Base-by-base conservation (phyloP, 2,113 vertebrate genomes). In the Archilochus colubris region DNA sequence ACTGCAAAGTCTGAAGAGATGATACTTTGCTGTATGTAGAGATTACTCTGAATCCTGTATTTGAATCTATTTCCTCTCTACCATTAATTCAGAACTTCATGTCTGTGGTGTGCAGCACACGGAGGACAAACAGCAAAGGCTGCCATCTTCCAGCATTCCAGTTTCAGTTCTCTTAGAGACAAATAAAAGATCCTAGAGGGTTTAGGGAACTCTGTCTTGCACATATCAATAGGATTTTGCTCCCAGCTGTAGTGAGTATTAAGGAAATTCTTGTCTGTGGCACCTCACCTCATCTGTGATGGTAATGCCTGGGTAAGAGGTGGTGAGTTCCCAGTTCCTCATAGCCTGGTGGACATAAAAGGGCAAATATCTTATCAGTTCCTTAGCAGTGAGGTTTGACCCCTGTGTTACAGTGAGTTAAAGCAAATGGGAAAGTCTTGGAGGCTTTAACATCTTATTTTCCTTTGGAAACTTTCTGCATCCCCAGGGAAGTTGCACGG, bases 181-280 rank as follows among this genome's bases (percentile, higher is more conserved):
- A 20, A 31, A 80, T 40, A 66, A 64, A 81, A 86, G 16, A 57
- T 2, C 24, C 31, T 24, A 57, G 62, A 50, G 57, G 46, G 15
- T 91, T 54, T 53, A 36, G 31, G 69, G 58, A 88, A 50, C 13
- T 53, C 55, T 55, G 38, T 70, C 74, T 51, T 51, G 14, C 28
- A 43, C 82, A 73, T 75, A 83, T 93, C 74, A 86, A 85, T 73
- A 88, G 40, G n/a, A 59, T 84, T 91, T 91, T 88, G 31, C 33
- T 90, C 72, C 59, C 64, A 44, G 36, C 58, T 82, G 38, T 54
- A 87, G 51, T 23, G 48, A 61, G 27, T 36, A 36, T 33, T 79
- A 51, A 61, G n/a, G 43, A 79, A 96, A 59, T 40, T 67, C 54
- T 66, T 62, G 18, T 44, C 66, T 57, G 48, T 75, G 14, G 74